A percentile compares a stretch with the other conserved stretches of the same genome.
Conservation (phyloP, 2,797 vertebrate species). For the Otolemur crassicaudatus region DNA sequence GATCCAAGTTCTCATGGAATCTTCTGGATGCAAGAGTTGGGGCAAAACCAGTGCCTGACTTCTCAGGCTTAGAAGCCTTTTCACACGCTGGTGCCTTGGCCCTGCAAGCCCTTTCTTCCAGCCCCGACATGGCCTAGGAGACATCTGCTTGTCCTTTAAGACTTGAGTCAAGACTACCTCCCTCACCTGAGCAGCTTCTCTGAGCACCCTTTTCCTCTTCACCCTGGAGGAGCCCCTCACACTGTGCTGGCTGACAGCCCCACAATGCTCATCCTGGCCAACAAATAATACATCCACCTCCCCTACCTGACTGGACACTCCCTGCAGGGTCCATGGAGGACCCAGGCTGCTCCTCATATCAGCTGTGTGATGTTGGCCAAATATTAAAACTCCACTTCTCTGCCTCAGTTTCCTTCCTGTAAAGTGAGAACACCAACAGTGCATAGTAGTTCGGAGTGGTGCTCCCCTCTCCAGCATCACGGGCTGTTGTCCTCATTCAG, state of each 20-base stretch:
- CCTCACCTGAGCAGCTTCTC: not conserved
- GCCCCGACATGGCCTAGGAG: not conserved
- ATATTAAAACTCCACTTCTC: not conserved
- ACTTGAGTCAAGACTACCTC: not conserved
- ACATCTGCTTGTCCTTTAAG: not conserved
- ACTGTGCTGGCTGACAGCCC: not conserved
- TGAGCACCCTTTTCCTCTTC: not conserved
- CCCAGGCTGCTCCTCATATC: accelerated
- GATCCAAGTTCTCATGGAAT: not conserved
- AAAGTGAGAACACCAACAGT: not conserved
- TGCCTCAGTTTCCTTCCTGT: not conserved
- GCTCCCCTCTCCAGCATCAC: not conserved
- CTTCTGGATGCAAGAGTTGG: not conserved
- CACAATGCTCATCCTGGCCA: accelerated
- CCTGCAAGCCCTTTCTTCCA: not conserved
- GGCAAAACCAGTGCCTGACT: accelerated
- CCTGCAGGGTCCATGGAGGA: not conserved
- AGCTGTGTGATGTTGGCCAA: not conserved
- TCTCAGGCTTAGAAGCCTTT: not conserved
- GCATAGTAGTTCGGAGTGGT: not conserved
- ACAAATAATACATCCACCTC: accelerated
- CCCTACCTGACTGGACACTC: not conserved
- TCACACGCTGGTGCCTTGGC: accelerated
- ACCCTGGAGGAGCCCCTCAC: not conserved
- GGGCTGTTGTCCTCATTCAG: not conserved